Evolutionary conservation across 2,797 vertebrate species (phyloP), one percentile per base, ranked within the genome.

Genomic region (Xiphorhynchus erythropygius): DNA sequence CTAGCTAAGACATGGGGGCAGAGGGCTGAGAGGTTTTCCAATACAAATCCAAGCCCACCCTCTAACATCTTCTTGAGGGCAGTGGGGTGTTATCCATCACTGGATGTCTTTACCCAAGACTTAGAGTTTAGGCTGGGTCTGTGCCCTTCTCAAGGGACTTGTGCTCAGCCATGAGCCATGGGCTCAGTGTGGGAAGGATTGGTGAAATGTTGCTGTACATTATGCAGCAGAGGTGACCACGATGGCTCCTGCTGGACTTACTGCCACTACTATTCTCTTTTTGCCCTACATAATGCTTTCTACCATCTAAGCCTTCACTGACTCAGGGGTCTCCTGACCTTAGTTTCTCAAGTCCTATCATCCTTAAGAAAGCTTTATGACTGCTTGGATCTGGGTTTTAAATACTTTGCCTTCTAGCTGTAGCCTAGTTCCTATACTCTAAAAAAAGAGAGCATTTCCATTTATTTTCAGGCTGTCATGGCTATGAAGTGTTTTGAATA

Each of bases 131-230:
- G 27, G 19, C 16, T 71, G 65, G 4, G 9, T 79, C 64, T 78
- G 17, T 65, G 59, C 9, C 30, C 13, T 32, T 44, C 24, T 24
- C 10, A 63, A 50, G n/a, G 63, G 14, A 8, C 1, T 52, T 10
- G 11, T 62, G 33, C 53, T 73, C 28, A 73, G 25, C n/a, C 37
- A 7, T 27, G 37, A 93, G 37, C 25, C 18, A 2, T 4, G 2
- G 24, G 8, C 35, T 71, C 22, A 7, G 9, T 5, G 0, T 47
- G 25, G 37, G 47, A 33, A 60, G 17, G 32, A 4, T 1, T 53
- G 50, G 27, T 81, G 69, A 81, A 57, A 56, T 4, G 3, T 7
- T 35, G 23, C 13, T 56, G 13, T 35, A 4, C 4, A 0, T 21
- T 11, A 14, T 4, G 5, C 13, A 73, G 27, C 46, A 49, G 46